A percentile compares a stretch with the other conserved stretches of the same genome.
Conservation (phyloP, 37 sponge, comb jelly and placozoan genomes). For the Aplysina aerophoba region DNA sequence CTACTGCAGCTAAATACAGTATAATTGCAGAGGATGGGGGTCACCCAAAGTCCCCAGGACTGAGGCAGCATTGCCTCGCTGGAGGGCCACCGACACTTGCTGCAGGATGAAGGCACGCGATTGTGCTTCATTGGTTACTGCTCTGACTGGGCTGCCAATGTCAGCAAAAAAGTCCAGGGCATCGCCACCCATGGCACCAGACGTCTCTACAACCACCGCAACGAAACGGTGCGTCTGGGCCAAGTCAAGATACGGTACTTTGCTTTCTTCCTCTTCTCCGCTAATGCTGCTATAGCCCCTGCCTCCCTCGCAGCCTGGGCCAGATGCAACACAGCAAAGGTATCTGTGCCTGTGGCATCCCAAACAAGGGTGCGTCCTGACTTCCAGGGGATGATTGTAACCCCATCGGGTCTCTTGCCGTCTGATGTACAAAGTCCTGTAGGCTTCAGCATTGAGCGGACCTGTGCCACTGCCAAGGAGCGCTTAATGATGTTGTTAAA, state of each 20-base stretch:
- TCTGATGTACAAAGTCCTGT: constrained; percentile 29
- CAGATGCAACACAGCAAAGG: neutral
- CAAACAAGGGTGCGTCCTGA: neutral
- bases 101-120: no score
- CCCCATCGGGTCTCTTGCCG: constrained; percentile 47
- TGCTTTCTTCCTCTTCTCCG: neutral
- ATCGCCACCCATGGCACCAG: neutral
- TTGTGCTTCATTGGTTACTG: no score
- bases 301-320: neutral
- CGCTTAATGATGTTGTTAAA: constrained; percentile 34
- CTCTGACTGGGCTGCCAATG: no score
- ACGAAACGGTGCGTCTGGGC: neutral
- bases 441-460: constrained; percentile 37
- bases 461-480: constrained; percentile 29
- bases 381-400: constrained; percentile 39
- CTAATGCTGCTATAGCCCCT: neutral
- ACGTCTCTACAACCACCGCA: neutral
- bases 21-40: no score
- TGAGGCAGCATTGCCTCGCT: no score
- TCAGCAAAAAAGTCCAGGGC: neutral
- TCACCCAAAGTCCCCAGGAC: no score
- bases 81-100: no score
- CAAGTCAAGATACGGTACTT: constrained; percentile 5
- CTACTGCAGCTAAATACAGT: no score
- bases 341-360: constrained; percentile 30